Evolutionary conservation across 1,140 invertebrate genomes (phyloP), one percentile per base, ranked within the genome.

Genomic region (Anagrus nilaparvatae): DNA sequence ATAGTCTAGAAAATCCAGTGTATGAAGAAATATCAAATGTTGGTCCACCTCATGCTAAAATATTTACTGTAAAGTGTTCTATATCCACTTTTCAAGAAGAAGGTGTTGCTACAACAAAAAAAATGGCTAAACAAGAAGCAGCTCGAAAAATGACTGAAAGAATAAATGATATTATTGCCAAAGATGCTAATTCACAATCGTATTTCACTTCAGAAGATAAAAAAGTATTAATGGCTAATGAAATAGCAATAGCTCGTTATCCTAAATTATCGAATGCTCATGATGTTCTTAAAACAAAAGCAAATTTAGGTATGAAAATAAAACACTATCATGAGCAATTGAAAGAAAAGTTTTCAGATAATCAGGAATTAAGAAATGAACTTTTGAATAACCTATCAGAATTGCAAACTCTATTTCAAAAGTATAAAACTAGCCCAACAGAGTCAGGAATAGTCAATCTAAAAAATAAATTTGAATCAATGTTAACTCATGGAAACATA

Each of bases 41-140:
- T 49, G 83, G 83, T n/a, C 77, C 79, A 18, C 75, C 83, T 7
- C 80, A 83, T 60, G 74, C 74, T 16, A 74, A 77, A 59, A 61
- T 75, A 27, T 82, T 84, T 53, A 77, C 78, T 10, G 75, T 81
- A 51, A 64, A 75, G 29, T 84, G 83, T 56, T 60, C 70, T 27
- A 70, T 80, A n/a, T 66, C 71, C 12, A 74, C 72, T 40, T 72
- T 77, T 53, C 68, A 63, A 50, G 74, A 74, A 55, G 60, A 62
- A 47, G 70, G 70, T 10, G 55, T 54, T 4, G 65, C 68, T 4
- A 68, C 59, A 34, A 76, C 73, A 0, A 76, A 76, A 38, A 74
- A 76, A 49, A 66, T 71, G 45, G 74, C 75, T 0, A 76, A 75
- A 48, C 73, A 76, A 28, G 52, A 69, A 9, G 67, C 72, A 13